A percentile compares a stretch with the other conserved stretches of the same genome.
Evolutionary conservation across 1,140 invertebrate genomes (phyloP).

Genomic region (Drosophila seguyi): DNA sequence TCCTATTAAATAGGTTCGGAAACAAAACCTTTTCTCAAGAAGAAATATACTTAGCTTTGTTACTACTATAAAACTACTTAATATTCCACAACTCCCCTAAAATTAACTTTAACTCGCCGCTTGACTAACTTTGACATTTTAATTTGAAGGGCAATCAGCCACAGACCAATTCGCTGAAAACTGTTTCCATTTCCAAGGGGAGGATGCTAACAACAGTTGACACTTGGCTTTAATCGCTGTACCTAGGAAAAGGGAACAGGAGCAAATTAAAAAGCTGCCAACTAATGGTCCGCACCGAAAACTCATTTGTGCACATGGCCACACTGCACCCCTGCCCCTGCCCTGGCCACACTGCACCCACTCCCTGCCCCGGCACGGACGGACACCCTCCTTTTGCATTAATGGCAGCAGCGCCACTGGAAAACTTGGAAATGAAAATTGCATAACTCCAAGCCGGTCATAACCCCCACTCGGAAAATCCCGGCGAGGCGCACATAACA

Average conservation of each 20-base stretch:
- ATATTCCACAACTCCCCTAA: neutral
- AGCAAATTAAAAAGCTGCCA: slow-evolving; percentile 70
- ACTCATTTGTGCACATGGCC: slow-evolving; percentile 58
- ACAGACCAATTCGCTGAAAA: slow-evolving; percentile 15
- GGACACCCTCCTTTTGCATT: slow-evolving; percentile 9
- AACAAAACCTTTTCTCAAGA: neutral
- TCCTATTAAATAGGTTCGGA: neutral
- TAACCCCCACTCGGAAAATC: slow-evolving; percentile 27
- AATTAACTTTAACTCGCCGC: neutral
- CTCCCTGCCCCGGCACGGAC: neutral
- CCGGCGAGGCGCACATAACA: neutral
- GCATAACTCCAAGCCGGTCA: slow-evolving; percentile 61
- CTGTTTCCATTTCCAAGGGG: neutral
- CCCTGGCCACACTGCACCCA: slow-evolving; percentile 3
- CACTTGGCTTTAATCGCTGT: slow-evolving; percentile 56
- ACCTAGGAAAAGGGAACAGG: slow-evolving; percentile 9
- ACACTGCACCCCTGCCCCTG: slow-evolving; percentile 15
- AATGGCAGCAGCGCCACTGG: slow-evolving; percentile 26
- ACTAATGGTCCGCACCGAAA: slow-evolving; percentile 62
- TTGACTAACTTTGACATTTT: slow-evolving; percentile 13
- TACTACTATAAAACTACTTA: neutral
- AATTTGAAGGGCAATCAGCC: slow-evolving; percentile 37
- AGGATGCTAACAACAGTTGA: slow-evolving; percentile 46
- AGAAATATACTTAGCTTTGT: neutral
- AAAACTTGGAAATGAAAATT: slow-evolving; percentile 74